Conservation (phyloP, 2,797 vertebrate genomes). For the Melanotaenia parkinsoni region DNA sequence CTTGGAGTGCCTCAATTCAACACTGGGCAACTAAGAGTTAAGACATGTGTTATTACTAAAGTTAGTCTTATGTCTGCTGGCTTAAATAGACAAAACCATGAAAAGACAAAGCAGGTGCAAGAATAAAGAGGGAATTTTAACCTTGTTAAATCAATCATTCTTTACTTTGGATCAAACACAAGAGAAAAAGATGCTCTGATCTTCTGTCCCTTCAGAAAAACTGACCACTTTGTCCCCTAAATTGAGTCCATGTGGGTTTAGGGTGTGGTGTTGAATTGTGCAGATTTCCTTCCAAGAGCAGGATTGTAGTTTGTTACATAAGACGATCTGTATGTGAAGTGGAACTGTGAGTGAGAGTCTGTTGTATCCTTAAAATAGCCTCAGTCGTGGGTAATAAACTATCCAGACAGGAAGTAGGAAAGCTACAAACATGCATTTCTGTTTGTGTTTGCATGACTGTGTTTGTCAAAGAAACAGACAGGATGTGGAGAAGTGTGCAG, state of each 20-base stretch:
- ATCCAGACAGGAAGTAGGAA: slow-evolving; percentile 48
- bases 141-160: not conserved
- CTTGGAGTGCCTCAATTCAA: not conserved
- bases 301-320: slow-evolving; percentile 55
- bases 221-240: slow-evolving; percentile 30
- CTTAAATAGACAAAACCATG: not conserved
- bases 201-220: slow-evolving; percentile 26
- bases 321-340: slow-evolving; percentile 40
- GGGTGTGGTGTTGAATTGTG: slow-evolving; percentile 53
- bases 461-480: slow-evolving; percentile 18
- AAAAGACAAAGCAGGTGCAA: not conserved
- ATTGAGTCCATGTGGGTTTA: slow-evolving; percentile 56
- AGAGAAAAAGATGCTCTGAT: slow-evolving; percentile 16
- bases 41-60: slow-evolving; percentile 25
- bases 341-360: slow-evolving; percentile 40
- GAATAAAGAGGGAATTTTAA: slow-evolving; percentile 3
- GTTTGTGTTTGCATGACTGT: slow-evolving; percentile 28
- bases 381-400: slow-evolving; percentile 20
- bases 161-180: not conserved
- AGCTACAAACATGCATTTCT: slow-evolving; percentile 25
- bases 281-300: slow-evolving; percentile 41
- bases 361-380: slow-evolving; percentile 60
- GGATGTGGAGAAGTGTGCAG: slow-evolving; percentile 1
- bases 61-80: slow-evolving; percentile 1
- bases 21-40: not conserved